Evolutionary conservation across 2,888 invertebrate species (phyloP).

Genomic region (Drosophila flavopinicola): DNA sequence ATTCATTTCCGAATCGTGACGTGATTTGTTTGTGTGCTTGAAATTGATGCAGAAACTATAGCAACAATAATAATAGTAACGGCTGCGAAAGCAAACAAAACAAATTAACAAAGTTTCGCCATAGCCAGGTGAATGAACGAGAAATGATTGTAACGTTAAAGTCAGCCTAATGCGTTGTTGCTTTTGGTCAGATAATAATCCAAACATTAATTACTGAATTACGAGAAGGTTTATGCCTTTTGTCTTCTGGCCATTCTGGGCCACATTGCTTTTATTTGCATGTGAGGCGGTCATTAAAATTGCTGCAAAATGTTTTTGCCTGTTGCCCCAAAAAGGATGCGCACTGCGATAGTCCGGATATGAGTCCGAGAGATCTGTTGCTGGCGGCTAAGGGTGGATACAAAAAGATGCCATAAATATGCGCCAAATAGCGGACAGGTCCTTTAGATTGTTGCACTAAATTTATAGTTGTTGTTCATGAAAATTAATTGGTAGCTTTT

Average conservation of each 20-base stretch:
- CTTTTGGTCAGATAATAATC: conserved; percentile 56
- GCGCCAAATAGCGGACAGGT: conserved; percentile 34
- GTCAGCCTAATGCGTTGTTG: conserved; percentile 18
- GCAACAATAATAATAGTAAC: conserved; percentile 15
- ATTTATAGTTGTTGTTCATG: conserved; percentile 47
- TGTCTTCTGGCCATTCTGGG: conserved; percentile 17
- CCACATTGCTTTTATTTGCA: conserved; percentile 47
- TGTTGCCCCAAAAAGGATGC: conserved; percentile 9
- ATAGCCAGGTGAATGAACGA: conserved; percentile 47
- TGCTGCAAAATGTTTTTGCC: conserved; percentile 25
- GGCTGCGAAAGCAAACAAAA: conserved; percentile 25
- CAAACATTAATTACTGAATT: conserved; percentile 71
- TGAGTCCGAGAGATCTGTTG: neutral
- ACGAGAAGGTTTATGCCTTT: conserved; percentile 52
- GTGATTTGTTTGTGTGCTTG: conserved; percentile 52
- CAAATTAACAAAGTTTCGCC: conserved; percentile 69
- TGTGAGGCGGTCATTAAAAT: conserved; percentile 51
- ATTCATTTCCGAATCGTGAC: conserved; percentile 53
- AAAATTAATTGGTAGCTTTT: conserved; percentile 36
- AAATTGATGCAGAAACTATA: conserved; percentile 45
- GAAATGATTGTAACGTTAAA: conserved; percentile 8
- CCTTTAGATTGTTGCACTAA: conserved; percentile 24
- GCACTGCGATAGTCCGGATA: conserved; percentile 15
- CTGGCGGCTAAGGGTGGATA: conserved; percentile 7
- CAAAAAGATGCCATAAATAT: conserved; percentile 59